A percentile compares a stretch with the other conserved stretches of the same genome.
Evolutionary conservation across 2,888 invertebrate species (phyloP).

Genomic region (Neoaliturus tenellus): DNA sequence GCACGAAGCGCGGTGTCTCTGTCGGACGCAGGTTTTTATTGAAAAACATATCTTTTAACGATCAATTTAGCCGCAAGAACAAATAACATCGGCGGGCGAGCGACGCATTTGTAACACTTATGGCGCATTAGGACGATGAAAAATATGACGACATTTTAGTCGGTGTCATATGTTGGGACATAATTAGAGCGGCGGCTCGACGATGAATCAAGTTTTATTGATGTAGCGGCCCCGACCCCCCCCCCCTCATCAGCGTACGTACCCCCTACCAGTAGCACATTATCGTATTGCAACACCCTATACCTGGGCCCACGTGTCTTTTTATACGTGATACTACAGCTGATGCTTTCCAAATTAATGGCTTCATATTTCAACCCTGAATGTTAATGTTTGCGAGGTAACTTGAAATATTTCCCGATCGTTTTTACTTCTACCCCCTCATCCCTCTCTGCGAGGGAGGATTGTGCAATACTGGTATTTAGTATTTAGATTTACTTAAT

Average conservation of each 20-base stretch:
- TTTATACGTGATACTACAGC: not conserved
- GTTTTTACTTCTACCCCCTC: too few species aligned
- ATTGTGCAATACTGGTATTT: too few species aligned
- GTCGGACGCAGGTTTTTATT: constrained; percentile 14
- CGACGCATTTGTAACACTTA: constrained; percentile 49
- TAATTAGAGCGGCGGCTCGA: constrained; percentile 23
- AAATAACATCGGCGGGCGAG: not conserved
- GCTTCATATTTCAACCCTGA: constrained; percentile 32
- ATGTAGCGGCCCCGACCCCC: not conserved
- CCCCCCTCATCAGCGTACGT: not conserved
- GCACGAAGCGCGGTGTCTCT: not conserved
- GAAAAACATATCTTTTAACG: constrained; percentile 36
- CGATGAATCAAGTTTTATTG: constrained; percentile 49
- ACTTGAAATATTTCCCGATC: too few species aligned
- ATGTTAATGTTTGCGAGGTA: constrained; percentile 33
- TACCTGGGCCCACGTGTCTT: not conserved
- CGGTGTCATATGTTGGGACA: constrained; percentile 42
- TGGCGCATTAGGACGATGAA: constrained; percentile 45
- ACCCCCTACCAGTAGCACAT: too few species aligned
- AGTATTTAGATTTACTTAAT: too few species aligned
- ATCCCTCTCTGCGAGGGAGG: too few species aligned
- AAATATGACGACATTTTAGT: constrained; percentile 48
- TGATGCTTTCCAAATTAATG: constrained; percentile 38
- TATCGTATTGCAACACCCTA: not conserved
- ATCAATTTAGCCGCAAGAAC: constrained; percentile 33